A percentile compares a stretch with the other conserved stretches of the same genome.
Evolutionary conservation across 2,113 vertebrate genomes (phyloP).

Genomic region (Tupaia chinensis): DNA sequence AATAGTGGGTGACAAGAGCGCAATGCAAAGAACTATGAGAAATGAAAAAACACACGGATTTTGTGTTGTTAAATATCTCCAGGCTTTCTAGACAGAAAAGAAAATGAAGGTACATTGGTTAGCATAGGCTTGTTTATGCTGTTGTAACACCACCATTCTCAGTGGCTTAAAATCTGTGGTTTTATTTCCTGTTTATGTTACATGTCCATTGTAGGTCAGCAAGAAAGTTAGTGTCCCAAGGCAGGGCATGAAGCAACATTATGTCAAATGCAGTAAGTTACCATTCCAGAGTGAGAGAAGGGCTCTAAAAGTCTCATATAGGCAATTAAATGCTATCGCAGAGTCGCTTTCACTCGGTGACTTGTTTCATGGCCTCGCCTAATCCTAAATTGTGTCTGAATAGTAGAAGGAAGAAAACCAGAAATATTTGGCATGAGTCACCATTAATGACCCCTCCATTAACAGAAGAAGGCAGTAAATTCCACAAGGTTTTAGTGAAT

Average conservation of each 20-base stretch:
- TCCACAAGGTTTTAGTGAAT: not conserved
- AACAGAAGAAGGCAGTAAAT: not conserved
- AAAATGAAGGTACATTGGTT: not conserved
- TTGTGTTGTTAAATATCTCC: not conserved
- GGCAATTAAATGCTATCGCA: not conserved
- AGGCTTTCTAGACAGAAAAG: not conserved
- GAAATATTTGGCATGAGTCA: not conserved
- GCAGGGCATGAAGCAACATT: not conserved
- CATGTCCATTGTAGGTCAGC: not conserved
- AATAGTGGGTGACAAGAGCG: not conserved
- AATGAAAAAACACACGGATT: not conserved
- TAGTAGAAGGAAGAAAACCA: not conserved
- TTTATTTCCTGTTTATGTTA: not conserved
- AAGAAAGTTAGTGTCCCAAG: not conserved
- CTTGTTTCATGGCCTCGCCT: not conserved
- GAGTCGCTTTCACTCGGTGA: not conserved
- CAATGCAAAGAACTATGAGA: not conserved
- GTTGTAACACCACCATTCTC: not conserved
- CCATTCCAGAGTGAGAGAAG: not conserved
- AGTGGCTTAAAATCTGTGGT: not conserved
- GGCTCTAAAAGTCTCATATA: not conserved
- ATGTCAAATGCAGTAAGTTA: not conserved
- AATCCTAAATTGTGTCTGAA: not conserved
- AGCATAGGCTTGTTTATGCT: not conserved
- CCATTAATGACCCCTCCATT: not conserved